Base-by-base conservation (phyloP, 2,113 vertebrate genomes). In the Stigmatopora nigra region DNA sequence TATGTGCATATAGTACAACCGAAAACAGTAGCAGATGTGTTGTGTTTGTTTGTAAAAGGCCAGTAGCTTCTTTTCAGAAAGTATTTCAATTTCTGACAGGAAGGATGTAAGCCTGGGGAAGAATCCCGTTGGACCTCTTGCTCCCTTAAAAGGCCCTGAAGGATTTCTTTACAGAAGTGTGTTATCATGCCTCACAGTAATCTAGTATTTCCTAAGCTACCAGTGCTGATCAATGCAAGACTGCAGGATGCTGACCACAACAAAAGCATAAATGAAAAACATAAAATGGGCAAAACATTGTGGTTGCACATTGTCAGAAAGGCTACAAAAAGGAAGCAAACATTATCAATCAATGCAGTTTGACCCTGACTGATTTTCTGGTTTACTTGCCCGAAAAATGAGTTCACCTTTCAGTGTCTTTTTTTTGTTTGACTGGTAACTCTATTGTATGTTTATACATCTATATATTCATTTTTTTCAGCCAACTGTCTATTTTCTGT, bases 111-210 rank as follows among this genome's bases (percentile, higher is more conserved):
- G 63, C 78, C 63, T 68, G 31, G 47, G 20, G 63, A 57, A 80
- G 59, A 63, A 72, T 78, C 67, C 31, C 65, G 62, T 58, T 41
- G 46, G 70, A 82, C 67, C 59, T 61, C 64, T 60, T 65, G 59
- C 80, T 79, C 66, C 80, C 78, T 74, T 83, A 80, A 71, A 88
- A 79, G 84, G 77, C 52, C 45, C 57, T 48, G 8, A 62, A 82
- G 63, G 71, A 74, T 70, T 84, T 61, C 65, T 38, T 16, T 61
- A 72, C 38, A 61, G 53, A 61, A 3, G 20, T 4, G 57, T 81
- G 57, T 81, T 80, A 78, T 79, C 65, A 68, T 70, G 61, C 11
- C 70, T 61, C 64, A 31, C 44, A 47, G 62, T 67, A 44, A 73
- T 71, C 78, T 41, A 41, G 38, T 82, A 56, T 77, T 77, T 65